Base-by-base conservation (phyloP, 2,888 invertebrate genomes). In the Xylota segnis region DNA sequence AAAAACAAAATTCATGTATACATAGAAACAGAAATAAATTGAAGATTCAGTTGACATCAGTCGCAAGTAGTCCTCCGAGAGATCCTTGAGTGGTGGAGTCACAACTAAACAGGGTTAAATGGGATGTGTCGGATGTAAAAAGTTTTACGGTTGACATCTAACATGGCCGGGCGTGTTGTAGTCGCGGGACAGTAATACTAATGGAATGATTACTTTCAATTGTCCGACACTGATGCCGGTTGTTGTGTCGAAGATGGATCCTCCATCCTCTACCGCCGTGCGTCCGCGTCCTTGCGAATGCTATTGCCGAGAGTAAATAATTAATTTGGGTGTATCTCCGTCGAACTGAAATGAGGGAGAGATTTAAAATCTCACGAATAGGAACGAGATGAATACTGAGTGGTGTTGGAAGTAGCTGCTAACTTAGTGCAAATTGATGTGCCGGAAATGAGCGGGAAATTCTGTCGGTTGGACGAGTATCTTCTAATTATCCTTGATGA, bases 361-460 rank as follows among this genome's bases (percentile, higher is more conserved):
- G 32, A 59, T 56, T 47, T 65, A 16, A 52, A 79, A 40, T 40
- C 56, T 10, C 43, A 40, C 10, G 4, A 34, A 54, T 12, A 37
- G 16, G 3, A 12, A 29, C 6, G 43, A 7, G 50, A 16, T 6
- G 63, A 50, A 47, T 68, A 54, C 68, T 50, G 59, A 52, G 52
- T 63, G 37, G 12, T 58, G 50, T 66, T 68, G 18, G 45, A 82
- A 70, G 75, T 75, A 65, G 61, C 70, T 65, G 76, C 63, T 82
- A 82, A 76, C 50, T 82, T 76, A 76, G 75, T 63, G 75, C 70
- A 75, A 82, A 82, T 82, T 76, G 75, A 82, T 82, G 70, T 82
- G 65, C 70, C 65, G 82, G 76, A 82, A 76, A 82, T 76, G 56
- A 82, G 65, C 45, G 40, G 50, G 23, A 50, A 58, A 65, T 58